Conservation (phyloP, 1,140 invertebrate genomes). For the Anoplophora glabripennis region DNA sequence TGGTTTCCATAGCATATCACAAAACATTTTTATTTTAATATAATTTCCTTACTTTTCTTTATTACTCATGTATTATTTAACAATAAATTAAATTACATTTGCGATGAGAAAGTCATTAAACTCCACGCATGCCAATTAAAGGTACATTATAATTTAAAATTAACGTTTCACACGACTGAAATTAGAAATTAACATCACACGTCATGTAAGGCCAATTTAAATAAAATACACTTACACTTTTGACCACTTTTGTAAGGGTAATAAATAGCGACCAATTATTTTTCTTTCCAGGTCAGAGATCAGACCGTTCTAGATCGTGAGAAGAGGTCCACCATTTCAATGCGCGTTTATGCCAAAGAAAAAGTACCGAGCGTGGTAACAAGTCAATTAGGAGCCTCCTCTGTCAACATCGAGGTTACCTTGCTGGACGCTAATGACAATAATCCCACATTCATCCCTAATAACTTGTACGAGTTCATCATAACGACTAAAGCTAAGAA, state of each 20-base stretch:
- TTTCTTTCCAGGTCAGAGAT: constrained; percentile 38
- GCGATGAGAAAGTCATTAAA: no score
- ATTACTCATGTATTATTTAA: no score
- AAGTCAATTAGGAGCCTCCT: constrained; percentile 55
- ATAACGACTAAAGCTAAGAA: constrained; percentile 65
- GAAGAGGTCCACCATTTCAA: constrained; percentile 61
- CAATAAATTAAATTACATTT: no score
- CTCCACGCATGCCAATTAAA: no score
- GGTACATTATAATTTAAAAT: no score
- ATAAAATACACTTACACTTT: neutral
- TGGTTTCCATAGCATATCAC: no score
- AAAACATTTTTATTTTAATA: no score
- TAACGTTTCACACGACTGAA: no score
- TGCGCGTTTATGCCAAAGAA: constrained; percentile 75
- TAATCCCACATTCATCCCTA: constrained; percentile 78
- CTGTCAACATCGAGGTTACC: constrained; percentile 72
- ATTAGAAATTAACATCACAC: no score
- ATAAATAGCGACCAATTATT: neutral
- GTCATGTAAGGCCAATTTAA: no score
- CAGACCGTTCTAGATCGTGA: constrained; percentile 78
- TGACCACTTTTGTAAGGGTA: neutral
- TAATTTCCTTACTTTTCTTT: no score
- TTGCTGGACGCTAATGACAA: constrained; percentile 85
- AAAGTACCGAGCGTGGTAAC: constrained; percentile 62
- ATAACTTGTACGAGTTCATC: constrained; percentile 75